A percentile compares a stretch with the other conserved stretches of the same genome.
phyloP scores from a whole-genome alignment of 53 echinoderm and acorn worm species.

The Luidia sarsii region DNA sequence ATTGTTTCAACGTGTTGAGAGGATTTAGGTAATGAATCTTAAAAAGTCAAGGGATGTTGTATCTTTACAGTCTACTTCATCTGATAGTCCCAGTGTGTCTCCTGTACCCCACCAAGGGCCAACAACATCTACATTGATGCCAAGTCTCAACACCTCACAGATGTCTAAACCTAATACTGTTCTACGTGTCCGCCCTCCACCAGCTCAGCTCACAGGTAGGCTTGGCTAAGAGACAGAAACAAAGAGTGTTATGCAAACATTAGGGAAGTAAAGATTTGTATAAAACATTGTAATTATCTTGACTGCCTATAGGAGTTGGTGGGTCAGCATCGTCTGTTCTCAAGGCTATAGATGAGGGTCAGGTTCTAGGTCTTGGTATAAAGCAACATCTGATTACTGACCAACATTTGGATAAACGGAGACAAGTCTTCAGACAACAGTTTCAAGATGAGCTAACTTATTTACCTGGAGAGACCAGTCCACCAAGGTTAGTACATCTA shows the following conservation, averaged over 20 bases:
- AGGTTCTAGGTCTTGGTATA: constrained; percentile 79
- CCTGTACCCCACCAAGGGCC: constrained; percentile 27
- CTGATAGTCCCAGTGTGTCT: constrained; percentile 25
- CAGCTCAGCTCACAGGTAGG: constrained; percentile 72
- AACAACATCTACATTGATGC: constrained; percentile 13
- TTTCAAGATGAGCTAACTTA: constrained; percentile 54
- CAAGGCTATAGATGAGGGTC: constrained; percentile 63
- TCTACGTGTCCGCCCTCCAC: constrained; percentile 75
- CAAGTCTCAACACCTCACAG: constrained; percentile 65
- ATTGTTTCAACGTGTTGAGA: no score
- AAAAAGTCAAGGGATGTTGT: no score
- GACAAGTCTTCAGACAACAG: constrained; percentile 57
- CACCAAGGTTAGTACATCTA: no score
- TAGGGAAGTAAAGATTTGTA: neutral
- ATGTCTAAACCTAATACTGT: constrained; percentile 80
- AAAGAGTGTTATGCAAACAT: no score
- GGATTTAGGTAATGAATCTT: no score
- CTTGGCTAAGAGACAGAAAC: no score
- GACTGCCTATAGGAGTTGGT: constrained; percentile 4
- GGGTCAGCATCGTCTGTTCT: constrained; percentile 26
- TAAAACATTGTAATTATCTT: neutral
- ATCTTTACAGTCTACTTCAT: constrained; percentile 31
- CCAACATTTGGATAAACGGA: constrained; percentile 79
- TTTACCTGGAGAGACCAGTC: constrained; percentile 22
- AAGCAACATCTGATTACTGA: constrained; percentile 75